Base-by-base conservation (phyloP, 2,888 invertebrate genomes). In the Alviniconcha strummeri region DNA sequence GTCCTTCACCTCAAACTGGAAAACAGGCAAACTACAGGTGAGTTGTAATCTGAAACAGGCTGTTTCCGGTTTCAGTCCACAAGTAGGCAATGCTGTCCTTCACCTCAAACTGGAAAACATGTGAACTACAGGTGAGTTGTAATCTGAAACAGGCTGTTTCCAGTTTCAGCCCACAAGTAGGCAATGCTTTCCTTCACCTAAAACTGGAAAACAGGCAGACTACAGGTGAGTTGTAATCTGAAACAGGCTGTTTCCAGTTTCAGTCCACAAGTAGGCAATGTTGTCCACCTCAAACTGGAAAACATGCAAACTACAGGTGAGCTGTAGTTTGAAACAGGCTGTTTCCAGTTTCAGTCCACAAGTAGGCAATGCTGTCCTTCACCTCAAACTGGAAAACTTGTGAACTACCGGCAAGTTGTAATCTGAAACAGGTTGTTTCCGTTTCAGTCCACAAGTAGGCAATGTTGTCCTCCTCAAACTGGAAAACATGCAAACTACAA, bases 181-280 rank as follows among this genome's bases (percentile, higher is more conserved):
- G 83, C n/a, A 84, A 84, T 57, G 78, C 89, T 15, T 87, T 89
- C 54, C 85, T 91, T 9, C 89, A 88, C 83, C 81, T 91, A 17
- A 91, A 91, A 83, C 85, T 91, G 79, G 91, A 91, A 86, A 90
- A 88, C 72, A 90, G 89, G 87, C 91, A 91, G 75, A 91, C 88
- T 1, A 90, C 90, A 86, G 90, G 90, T 90, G 86, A 74, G 60
- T 55, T 36, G 36, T 36, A 36, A 36, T 36, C 36, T 36, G 36
- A 36, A 36, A 36, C 36, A 36, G 36, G 36, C 36, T 36, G 36
- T 0, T 36, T 36, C 36, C 36, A 3, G 36, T 36, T 36, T 36
- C 36, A 36, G 36, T 83, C 87, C 88, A 36, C 82, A 83, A n/a
- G 71, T 88, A 5, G 83, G 84, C 17, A 84, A 85, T 60, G 75